Conservation (phyloP, 1,140 invertebrate genomes). For the Atta texana region DNA sequence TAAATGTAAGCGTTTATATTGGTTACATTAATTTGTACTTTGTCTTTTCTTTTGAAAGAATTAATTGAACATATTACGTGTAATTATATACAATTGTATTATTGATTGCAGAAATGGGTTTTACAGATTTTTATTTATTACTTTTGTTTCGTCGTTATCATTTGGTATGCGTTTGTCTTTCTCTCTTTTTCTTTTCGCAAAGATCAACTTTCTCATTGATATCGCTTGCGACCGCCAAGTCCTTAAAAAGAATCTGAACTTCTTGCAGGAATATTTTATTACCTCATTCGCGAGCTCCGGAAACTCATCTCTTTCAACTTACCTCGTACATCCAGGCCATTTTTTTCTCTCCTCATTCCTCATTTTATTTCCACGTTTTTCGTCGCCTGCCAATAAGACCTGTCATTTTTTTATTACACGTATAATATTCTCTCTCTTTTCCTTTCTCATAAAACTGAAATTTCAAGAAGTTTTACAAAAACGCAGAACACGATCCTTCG, state of each 20-base stretch:
- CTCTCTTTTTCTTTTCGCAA: background rate
- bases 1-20: background rate
- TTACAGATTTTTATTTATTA: background rate
- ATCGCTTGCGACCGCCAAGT: conserved; percentile 16
- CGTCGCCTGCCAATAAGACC: conserved; percentile 15
- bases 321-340: conserved; percentile 16
- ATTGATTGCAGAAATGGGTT: background rate
- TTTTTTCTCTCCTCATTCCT: background rate
- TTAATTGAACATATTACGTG: background rate
- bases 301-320: conserved; percentile 53
- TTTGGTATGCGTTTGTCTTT: background rate
- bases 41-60: background rate
- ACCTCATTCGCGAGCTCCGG: conserved; percentile 46
- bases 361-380: conserved; percentile 18
- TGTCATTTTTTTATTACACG: background rate
- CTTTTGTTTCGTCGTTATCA: background rate
- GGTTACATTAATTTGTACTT: background rate
- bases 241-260: conserved; percentile 51
- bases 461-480: background rate
- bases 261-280: conserved; percentile 59
- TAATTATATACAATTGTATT: conserved; percentile 2
- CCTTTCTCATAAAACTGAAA: background rate
- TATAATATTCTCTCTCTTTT: background rate
- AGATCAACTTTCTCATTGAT: conserved; percentile 32
- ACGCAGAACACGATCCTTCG: conserved; percentile 11